phyloP scores from a whole-genome alignment of 1,140 invertebrate species.

The Bilobella aurantiaca region DNA sequence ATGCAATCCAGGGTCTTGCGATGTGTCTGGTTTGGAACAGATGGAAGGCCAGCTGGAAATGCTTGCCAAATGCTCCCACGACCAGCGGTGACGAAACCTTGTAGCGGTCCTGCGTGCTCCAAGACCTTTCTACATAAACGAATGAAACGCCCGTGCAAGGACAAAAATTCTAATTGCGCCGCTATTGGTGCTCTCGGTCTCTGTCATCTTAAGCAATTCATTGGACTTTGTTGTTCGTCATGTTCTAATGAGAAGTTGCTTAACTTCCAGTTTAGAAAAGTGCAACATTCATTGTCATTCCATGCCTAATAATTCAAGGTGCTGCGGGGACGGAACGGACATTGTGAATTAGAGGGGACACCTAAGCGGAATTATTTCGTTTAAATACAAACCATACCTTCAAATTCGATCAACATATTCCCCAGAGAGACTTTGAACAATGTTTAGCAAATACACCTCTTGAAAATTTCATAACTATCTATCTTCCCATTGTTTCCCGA shows the following conservation, averaged over 20 bases:
- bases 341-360: no score
- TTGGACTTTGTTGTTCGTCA: slow-evolving; percentile 70
- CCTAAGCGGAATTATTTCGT: no score
- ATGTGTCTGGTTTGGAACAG: slow-evolving; percentile 75
- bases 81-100: slow-evolving; percentile 63
- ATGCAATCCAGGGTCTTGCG: slow-evolving; percentile 72
- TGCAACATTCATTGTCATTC: no score
- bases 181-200: slow-evolving; percentile 73
- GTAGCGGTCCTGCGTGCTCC: slow-evolving; percentile 55
- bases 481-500: no score
- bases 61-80: slow-evolving; percentile 61
- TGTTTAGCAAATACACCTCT: no score
- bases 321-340: no score
- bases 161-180: slow-evolving; percentile 64
- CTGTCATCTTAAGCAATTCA: slow-evolving; percentile 66
- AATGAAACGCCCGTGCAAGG: slow-evolving; percentile 51
- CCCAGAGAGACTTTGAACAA: no score
- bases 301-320: no score
- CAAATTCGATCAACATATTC: no score
- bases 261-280: no score
- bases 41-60: slow-evolving; percentile 60
- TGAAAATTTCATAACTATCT: no score
- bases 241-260: slow-evolving; percentile 43
- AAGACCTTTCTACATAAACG: slow-evolving; percentile 36
- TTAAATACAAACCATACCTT: no score